Conservation (phyloP, 2,797 vertebrate genomes). For the Falco novaeseelandiae region DNA sequence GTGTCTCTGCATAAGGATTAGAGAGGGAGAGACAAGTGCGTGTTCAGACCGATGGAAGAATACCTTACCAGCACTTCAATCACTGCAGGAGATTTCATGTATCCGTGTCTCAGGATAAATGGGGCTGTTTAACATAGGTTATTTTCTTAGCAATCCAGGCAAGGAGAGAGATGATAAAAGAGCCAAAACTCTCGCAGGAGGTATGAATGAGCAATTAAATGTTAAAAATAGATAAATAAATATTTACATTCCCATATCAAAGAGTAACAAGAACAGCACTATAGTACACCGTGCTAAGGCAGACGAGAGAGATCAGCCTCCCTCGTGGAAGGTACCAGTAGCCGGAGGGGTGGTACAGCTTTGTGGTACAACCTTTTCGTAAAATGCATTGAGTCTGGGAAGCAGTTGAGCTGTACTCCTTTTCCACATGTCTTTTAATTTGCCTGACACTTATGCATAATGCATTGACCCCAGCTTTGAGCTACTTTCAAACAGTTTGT, state of each 20-base stretch:
- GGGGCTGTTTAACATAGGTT: neutral
- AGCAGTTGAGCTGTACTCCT: neutral
- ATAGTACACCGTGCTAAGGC: neutral
- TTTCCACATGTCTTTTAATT: neutral
- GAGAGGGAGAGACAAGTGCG: neutral
- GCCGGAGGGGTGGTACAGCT: neutral
- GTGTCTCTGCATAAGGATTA: neutral
- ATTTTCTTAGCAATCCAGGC: neutral
- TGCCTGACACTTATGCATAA: neutral
- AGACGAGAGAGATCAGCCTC: neutral
- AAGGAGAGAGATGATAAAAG: neutral
- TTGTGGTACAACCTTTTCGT: neutral
- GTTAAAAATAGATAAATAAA: neutral
- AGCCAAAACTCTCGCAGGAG: neutral
- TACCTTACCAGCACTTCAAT: neutral
- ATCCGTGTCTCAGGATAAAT: neutral
- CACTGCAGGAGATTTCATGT: neutral
- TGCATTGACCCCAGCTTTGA: neutral
- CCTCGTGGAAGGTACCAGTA: neutral
- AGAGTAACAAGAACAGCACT: neutral
- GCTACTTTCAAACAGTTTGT: neutral
- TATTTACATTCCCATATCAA: neutral
- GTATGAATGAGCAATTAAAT: neutral
- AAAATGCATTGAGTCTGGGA: neutral
- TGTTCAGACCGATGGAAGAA: neutral